phyloP scores from a whole-genome alignment of 2,113 vertebrate species.

The Chaetodon auriga region DNA sequence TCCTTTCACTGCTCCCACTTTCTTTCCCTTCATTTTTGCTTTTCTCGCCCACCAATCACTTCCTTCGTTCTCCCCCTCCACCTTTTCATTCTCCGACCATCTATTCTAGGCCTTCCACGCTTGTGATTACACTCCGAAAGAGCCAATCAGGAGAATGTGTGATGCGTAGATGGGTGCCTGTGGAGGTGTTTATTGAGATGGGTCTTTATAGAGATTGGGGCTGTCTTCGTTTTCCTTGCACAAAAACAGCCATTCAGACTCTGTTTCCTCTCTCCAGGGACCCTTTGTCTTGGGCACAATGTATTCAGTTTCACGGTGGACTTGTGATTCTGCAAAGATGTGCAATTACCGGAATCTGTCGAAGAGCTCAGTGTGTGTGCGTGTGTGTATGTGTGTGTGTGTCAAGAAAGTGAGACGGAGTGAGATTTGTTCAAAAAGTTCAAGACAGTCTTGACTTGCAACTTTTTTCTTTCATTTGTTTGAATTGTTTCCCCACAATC shows the following conservation, averaged over 20 bases:
- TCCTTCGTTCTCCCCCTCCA: neutral
- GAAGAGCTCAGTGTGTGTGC: constrained; percentile 5
- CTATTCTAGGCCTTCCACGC: constrained; percentile 35
- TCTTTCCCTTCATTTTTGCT: constrained; percentile 42
- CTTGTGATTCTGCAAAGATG: constrained; percentile 57
- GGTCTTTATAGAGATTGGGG: constrained; percentile 60
- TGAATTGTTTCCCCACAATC: neutral
- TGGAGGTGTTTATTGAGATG: constrained; percentile 67
- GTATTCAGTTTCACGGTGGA: constrained; percentile 56
- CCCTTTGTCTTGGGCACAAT: constrained; percentile 67
- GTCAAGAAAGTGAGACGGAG: constrained; percentile 22
- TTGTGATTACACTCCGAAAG: constrained; percentile 56
- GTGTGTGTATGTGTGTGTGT: neutral
- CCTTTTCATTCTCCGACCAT: constrained; percentile 43
- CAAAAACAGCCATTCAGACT: constrained; percentile 47
- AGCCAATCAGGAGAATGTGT: constrained; percentile 52
- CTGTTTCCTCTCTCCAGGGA: constrained; percentile 50
- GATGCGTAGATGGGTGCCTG: constrained; percentile 29
- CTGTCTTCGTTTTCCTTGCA: constrained; percentile 43
- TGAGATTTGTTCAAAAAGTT: constrained; percentile 42
- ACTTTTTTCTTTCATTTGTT: constrained; percentile 8
- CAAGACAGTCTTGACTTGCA: constrained; percentile 27
- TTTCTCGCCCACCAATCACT: constrained; percentile 53
- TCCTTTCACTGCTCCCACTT: constrained; percentile 12
- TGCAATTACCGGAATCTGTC: constrained; percentile 58